Evolutionary conservation across 2,888 invertebrate genomes (phyloP), one percentile per base, ranked within the genome.

Genomic region (Eupithecia pulchellata): DNA sequence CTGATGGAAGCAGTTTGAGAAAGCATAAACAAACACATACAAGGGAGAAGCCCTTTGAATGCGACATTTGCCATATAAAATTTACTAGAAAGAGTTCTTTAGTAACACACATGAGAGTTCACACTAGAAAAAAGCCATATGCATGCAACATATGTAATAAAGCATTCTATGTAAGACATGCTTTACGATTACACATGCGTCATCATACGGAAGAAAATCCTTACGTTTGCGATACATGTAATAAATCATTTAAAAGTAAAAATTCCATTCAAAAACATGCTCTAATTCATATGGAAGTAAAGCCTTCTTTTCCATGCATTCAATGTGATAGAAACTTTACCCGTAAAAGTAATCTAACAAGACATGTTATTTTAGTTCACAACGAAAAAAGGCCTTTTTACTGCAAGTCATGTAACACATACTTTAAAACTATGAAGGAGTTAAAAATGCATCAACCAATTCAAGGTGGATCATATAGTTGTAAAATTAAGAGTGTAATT

Each of bases 241-340:
- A 64, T 47, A n/a, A 66, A 55, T 0, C 27, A 64, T 71, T 74
- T 67, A 77, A 29, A 57, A 57, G 57, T 29, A 57, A 4, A n/a
- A 57, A 57, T 29, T 57, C 57, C 17, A 29, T 57, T 17, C 29
- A 17, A 57, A 57, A 57, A 57, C 57, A 57, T 57, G 57, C 29
- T 5, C 17, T 29, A 11, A 29, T 57, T 17, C 57, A 57, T 57
- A 57, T 17, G 57, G 29, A 57, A 29, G 14, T 29, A 29, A 17
- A 27, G 27, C 17, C 29, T 25, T 57, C 8, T 27, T 57, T 17
- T 57, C 20, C 57, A 57, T 57, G 57, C 29, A 17, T 3, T 29
- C 14, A 17, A 57, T 57, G 57, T 57, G 17, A 29, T 14, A 57
- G 17, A 29, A 57, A 14, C 17, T 57, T 57, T 29, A 8, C 17